Percentiles rank a stretch among this genome's conserved stretches.
Evolutionary conservation across 35 echinoderm and acorn worm species (phyloP).

Genomic region (Lytechinus pictus): DNA sequence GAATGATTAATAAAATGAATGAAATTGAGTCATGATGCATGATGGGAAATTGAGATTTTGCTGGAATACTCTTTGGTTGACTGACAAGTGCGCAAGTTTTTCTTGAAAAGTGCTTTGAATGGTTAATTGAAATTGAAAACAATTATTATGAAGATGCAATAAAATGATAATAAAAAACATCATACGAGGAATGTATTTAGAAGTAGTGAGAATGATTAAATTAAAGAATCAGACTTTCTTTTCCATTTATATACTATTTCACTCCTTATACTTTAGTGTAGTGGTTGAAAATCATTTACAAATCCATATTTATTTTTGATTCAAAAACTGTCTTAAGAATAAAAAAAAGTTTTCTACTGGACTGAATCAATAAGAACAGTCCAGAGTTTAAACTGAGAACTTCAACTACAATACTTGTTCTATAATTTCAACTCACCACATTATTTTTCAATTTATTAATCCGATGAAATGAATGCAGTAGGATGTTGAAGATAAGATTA

Average conservation of each 20-base stretch:
- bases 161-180: too few relatives aligned
- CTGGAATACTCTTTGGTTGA: neutral
- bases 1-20: neutral
- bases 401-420: neutral
- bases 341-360: too few relatives aligned
- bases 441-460: neutral
- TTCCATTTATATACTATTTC: too few relatives aligned
- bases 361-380: neutral
- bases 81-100: neutral
- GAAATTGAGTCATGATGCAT: neutral
- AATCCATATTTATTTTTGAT: neutral
- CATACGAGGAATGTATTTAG: too few relatives aligned
- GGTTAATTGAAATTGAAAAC: neutral
- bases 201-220: too few relatives aligned
- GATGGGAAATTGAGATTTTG: neutral
- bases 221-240: too few relatives aligned
- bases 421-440: neutral
- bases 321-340: neutral
- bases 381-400: neutral
- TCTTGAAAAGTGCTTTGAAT: neutral
- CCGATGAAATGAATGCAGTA: neutral
- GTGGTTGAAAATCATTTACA: too few relatives aligned
- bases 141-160: neutral
- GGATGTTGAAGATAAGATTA: neutral
- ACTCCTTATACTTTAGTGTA: too few relatives aligned